A percentile compares a stretch with the other conserved stretches of the same genome.
Evolutionary conservation across 2,113 vertebrate genomes (phyloP).

Genomic region (Tretioscincus oriximinensis): DNA sequence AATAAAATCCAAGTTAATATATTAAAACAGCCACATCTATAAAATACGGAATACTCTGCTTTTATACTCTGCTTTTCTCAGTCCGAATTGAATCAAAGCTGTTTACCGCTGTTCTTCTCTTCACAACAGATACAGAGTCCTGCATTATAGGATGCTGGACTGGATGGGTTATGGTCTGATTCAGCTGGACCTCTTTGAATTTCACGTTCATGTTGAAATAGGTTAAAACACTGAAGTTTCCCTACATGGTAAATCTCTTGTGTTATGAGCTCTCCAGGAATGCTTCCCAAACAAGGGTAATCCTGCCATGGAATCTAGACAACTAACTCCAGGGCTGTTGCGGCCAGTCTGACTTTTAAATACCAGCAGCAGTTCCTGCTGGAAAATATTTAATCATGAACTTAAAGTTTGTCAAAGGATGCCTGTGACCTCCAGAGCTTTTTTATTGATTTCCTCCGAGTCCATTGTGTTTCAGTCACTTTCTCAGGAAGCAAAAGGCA

Average conservation of each 20-base stretch:
- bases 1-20: too few species aligned
- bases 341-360: conserved; percentile 43
- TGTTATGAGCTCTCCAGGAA: background rate
- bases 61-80: too few species aligned
- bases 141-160: too few species aligned
- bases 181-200: too few species aligned
- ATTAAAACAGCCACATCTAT: too few species aligned
- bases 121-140: too few species aligned
- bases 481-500: conserved; percentile 35
- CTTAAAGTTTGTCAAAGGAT: conserved; percentile 61
- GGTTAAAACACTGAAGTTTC: background rate
- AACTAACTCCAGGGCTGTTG: conserved; percentile 40
- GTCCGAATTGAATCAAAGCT: too few species aligned
- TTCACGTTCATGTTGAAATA: too few species aligned
- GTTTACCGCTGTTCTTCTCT: too few species aligned
- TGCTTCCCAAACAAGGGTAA: background rate
- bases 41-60: too few species aligned
- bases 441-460: conserved; percentile 63
- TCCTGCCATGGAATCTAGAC: fast-evolving
- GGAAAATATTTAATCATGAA: conserved; percentile 63
- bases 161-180: too few species aligned
- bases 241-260: background rate
- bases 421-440: conserved; percentile 65
- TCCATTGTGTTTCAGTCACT: conserved; percentile 64
- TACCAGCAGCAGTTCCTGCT: conserved; percentile 53